Base-by-base conservation (phyloP, 2,113 vertebrate species). In the Pollachius pollachius region DNA sequence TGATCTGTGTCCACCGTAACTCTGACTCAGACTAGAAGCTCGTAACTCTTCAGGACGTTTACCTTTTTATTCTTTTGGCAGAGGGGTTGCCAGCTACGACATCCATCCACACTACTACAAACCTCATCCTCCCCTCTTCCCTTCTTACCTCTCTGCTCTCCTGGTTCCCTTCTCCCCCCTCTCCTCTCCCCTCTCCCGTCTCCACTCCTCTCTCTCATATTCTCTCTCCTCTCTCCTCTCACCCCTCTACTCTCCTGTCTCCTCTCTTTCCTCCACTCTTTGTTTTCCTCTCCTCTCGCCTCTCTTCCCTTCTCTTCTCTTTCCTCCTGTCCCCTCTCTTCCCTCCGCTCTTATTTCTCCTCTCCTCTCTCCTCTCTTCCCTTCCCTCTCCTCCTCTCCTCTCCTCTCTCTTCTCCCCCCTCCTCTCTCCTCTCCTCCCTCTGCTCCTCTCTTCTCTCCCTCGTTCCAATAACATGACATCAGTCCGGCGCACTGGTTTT, bases 1-100 rank as follows among this genome's bases (percentile, higher is more conserved):
- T 84, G 83, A 89, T 89, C 86, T 83, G 84, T 85, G 85, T 89
- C 85, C 81, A 76, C 85, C 85, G 82, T 90, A 89, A 92, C 87
- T 89, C 89, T 88, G 58, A 85, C 81, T 71, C 73, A 81, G 0
- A 61, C 87, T 83, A 76, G 76, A 67, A 65, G 74, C 79, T 85
- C 85, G 78, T 91, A 91, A 90, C 78, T 91, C 89, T 88, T 72
- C 19, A 66, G 67, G 68, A 76, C 85, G 74, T 15, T 15, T 5
- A 25, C 12, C 19, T 62, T n/a, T 59, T 19, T 83, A 77, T 79
- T 75, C 83, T 81, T 87, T 84, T 84, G 81, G 81, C 74, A 69
- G 70, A 63, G 69, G 71, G 27, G 23, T 27, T 27, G 9, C 18
- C 11, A 64, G 8, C 21, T 62, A 71, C 63, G 69, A 70, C 75